A percentile compares a stretch with the other conserved stretches of the same genome.
Conservation (phyloP, 2,888 invertebrate genomes). For the Sinhomidia bicolor region DNA sequence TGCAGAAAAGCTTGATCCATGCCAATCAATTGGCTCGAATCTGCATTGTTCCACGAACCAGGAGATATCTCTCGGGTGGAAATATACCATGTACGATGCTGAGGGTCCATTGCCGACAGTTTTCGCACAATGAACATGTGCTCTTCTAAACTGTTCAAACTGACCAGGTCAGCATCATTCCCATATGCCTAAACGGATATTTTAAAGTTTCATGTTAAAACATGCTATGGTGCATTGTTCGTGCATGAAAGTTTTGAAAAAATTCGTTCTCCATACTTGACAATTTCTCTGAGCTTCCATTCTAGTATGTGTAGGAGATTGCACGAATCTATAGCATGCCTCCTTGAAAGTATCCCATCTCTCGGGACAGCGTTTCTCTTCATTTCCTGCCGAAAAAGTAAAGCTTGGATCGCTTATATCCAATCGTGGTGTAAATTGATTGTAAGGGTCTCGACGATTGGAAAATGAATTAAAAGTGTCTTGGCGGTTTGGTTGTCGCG, state of each 20-base stretch:
- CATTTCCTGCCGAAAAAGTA: conserved; percentile 63
- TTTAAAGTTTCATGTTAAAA: conserved; percentile 14
- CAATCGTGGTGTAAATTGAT: conserved; percentile 60
- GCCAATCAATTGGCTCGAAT: conserved; percentile 89
- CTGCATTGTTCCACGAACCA: conserved; percentile 91
- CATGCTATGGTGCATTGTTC: too few species aligned
- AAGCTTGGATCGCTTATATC: conserved; percentile 73
- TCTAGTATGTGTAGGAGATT: conserved; percentile 90
- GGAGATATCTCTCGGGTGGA: conserved; percentile 86
- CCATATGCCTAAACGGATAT: conserved; percentile 85
- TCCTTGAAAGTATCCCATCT: conserved; percentile 92
- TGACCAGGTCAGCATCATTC: conserved; percentile 87
- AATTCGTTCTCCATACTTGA: conserved; percentile 82
- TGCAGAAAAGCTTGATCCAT: conserved; percentile 92
- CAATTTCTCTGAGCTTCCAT: conserved; percentile 93
- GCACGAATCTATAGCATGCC: conserved; percentile 94
- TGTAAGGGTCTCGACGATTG: conserved; percentile 63
- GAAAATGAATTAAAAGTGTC: conserved; percentile 73
- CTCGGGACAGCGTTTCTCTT: conserved; percentile 87
- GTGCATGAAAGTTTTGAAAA: not conserved
- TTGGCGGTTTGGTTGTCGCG: conserved; percentile 59
- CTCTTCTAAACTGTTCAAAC: conserved; percentile 91
- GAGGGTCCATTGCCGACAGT: conserved; percentile 91
- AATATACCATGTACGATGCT: conserved; percentile 93
- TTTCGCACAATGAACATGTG: conserved; percentile 93